Evolutionary conservation across 1,140 invertebrate species (phyloP).

Genomic region (Zaprionus ghesquierei): DNA sequence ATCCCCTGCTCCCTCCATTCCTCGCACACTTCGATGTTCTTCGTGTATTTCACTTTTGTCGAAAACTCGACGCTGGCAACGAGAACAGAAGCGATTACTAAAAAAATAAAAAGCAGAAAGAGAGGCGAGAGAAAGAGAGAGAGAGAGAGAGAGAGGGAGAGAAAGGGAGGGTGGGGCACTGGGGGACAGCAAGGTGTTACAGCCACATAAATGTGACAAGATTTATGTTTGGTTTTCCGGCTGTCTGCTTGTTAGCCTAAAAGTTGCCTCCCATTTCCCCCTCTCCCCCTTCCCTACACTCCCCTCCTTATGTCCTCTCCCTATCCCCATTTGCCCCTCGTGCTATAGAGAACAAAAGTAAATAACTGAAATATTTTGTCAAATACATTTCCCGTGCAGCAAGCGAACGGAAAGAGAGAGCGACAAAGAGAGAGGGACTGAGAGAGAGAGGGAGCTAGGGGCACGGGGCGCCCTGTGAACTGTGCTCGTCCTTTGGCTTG

Average conservation of each 20-base stretch:
- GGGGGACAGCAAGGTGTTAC: constrained; percentile 49
- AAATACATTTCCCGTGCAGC: constrained; percentile 52
- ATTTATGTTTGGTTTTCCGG: constrained; percentile 76
- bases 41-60: constrained; percentile 32
- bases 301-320: constrained; percentile 9
- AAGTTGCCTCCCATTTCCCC: constrained; percentile 57
- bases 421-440: too few relatives aligned
- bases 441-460: not conserved
- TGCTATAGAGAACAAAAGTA: constrained; percentile 47
- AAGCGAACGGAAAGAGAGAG: not conserved
- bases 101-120: constrained; percentile 23
- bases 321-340: constrained; percentile 37
- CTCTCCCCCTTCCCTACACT: not conserved
- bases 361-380: constrained; percentile 76
- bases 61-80: constrained; percentile 16
- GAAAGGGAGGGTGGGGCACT: not conserved
- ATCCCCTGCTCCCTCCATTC: not conserved
- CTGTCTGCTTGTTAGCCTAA: constrained; percentile 77
- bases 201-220: constrained; percentile 73
- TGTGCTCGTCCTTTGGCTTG: constrained; percentile 22
- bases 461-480: constrained; percentile 23
- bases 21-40: not conserved
- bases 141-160: not conserved
- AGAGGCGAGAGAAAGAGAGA: not conserved
- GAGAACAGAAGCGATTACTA: constrained; percentile 21